Conservation (phyloP, 1,140 invertebrate genomes). For the Drosophila kikkawai region DNA sequence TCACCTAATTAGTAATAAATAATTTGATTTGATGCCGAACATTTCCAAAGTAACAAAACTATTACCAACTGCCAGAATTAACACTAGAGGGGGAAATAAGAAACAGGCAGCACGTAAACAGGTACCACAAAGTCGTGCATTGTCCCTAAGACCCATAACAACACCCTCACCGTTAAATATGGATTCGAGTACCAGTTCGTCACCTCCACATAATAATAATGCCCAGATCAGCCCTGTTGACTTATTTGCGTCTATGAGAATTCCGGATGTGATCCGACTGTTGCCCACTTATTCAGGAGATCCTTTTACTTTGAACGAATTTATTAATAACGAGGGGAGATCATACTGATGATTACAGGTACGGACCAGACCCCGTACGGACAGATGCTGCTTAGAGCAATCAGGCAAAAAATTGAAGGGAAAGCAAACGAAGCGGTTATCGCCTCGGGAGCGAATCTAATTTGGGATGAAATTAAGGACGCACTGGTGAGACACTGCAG, state of each 20-base stretch:
- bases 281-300: no score
- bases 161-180: conserved; percentile 6
- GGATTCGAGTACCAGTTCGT: conserved; percentile 2
- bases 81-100: neutral
- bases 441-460: no score
- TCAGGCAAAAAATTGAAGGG: no score
- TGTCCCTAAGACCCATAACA: conserved; percentile 2
- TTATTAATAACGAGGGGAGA: no score
- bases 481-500: conserved; percentile 3
- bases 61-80: neutral
- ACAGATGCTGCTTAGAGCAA: no score
- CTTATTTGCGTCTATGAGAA: conserved; percentile 1
- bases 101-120: conserved; percentile 1
- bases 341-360: no score
- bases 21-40: neutral
- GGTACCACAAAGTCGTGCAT: conserved; percentile 1
- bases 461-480: neutral
- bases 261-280: conserved; percentile 4
- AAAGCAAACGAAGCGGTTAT: no score
- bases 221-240: neutral
- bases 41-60: neutral
- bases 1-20: neutral
- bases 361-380: no score
- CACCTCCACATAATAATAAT: neutral
- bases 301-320: no score